Evolutionary conservation across 2,797 vertebrate genomes (phyloP).

Genomic region (Zenarchopterus dispar): DNA sequence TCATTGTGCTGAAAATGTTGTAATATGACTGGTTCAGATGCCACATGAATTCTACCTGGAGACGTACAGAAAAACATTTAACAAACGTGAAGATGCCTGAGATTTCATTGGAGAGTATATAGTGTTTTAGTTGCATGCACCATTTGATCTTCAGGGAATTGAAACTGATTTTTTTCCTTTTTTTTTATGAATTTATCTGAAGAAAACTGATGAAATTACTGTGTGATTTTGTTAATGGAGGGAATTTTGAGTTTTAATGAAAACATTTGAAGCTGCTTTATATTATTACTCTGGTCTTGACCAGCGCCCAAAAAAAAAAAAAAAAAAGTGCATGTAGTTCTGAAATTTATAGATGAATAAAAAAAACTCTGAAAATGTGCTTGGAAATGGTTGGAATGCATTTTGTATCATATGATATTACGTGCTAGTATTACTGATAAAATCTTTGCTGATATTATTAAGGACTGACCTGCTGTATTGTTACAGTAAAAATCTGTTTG

Average conservation of each 20-base stretch:
- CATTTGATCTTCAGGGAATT: constrained; percentile 62
- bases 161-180: constrained; percentile 7
- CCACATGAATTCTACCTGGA: neutral
- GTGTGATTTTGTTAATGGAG: constrained; percentile 13
- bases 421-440: constrained; percentile 28
- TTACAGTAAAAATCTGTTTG: constrained; percentile 28
- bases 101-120: constrained; percentile 24
- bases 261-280: constrained; percentile 29
- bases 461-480: constrained; percentile 29
- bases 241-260: no score
- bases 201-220: constrained; percentile 1
- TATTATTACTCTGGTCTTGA: constrained; percentile 44
- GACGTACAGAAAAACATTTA: constrained; percentile 9
- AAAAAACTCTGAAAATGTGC: no score
- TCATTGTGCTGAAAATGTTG: no score
- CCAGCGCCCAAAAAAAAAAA: constrained; percentile 38
- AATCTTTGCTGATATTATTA: constrained; percentile 27
- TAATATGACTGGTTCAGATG: neutral
- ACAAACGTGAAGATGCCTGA: constrained; percentile 9
- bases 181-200: neutral
- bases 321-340: no score
- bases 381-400: neutral
- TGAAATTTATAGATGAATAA: no score
- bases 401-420: constrained; percentile 35
- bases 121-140: constrained; percentile 52